Evolutionary conservation across 1,140 invertebrate genomes (phyloP).

Genomic region (Coenobita brevimanus): DNA sequence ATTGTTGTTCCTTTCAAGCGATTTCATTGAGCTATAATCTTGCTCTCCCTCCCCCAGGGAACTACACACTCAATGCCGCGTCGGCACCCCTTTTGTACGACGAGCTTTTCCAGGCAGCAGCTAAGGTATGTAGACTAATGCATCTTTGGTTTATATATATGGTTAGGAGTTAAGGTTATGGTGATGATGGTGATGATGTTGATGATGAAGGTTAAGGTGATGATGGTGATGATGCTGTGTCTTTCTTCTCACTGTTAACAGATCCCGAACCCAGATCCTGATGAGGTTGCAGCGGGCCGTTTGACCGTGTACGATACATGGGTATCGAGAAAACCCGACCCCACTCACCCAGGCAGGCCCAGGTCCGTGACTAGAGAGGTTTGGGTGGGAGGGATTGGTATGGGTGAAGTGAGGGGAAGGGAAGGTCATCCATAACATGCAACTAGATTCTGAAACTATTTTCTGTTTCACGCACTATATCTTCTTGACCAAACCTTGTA

Average conservation of each 20-base stretch:
- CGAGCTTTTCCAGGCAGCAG: constrained; percentile 13
- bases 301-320: constrained; percentile 68
- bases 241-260: background rate
- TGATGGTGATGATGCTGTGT: background rate
- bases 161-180: background rate
- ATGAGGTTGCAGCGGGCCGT: constrained; percentile 47
- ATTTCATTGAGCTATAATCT: no score
- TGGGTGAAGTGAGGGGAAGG: no score
- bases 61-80: constrained; percentile 38
- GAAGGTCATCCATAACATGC: background rate
- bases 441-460: background rate
- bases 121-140: constrained; percentile 1
- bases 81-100: constrained; percentile 51
- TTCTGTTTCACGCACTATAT: no score
- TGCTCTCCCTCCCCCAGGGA: constrained; percentile 13
- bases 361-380: no score
- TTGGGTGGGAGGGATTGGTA: no score
- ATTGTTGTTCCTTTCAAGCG: background rate
- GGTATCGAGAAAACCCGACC: background rate
- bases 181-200: background rate
- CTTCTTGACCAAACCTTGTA: no score
- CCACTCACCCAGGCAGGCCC: background rate
- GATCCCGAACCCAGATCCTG: constrained; percentile 66
- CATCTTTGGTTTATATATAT: background rate
- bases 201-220: background rate